Evolutionary conservation across 2,888 invertebrate genomes (phyloP), one percentile per base, ranked within the genome.

Genomic region (Cartodere bifasciata): DNA sequence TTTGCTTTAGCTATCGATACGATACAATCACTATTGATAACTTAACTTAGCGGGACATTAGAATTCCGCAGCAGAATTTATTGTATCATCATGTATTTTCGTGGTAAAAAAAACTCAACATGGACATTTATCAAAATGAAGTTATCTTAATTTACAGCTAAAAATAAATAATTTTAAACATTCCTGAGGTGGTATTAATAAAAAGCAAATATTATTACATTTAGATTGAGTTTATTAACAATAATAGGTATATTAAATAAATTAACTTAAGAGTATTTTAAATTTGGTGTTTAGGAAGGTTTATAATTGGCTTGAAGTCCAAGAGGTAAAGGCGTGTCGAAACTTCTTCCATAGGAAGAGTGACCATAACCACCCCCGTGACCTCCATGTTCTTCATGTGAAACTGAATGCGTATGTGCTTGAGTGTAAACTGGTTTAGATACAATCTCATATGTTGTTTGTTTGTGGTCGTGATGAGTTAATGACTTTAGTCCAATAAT

Each of bases 401-500:
- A 75, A 2, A 65, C 57, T 25, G 68, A 68, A 48, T 80, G 77
- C 1, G 74, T 70, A 46, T 75, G 75, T 3, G 75, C 66, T 47
- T 75, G 75, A 1, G 74, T 70, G 53, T 84, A 83, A 0, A 85
- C 65, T 0, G 85, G 85, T 44, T 85, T 85, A 23, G 83, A 75
- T 4, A 86, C 77, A 37, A 86, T 82, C 60, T 86, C 85, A 50
- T 86, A 86, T 0, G 84, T 84, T 5, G 84, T 82, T 44, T 62
- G 47, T 48, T 78, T 78, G 38, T 75, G 72, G 1, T 79, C 77
- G 3, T 72, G 68, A 1, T 68, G 58, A 2, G 78, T 67, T 11
- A 84, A 56, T 1, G 77, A 70, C 48, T 84, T 84, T 33, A 85
- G 60, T 1, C 84, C 84, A 32, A 83, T 68, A 37, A 84, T 74